Evolutionary conservation across 2,888 invertebrate species (phyloP).

Genomic region (Eulithis testata): DNA sequence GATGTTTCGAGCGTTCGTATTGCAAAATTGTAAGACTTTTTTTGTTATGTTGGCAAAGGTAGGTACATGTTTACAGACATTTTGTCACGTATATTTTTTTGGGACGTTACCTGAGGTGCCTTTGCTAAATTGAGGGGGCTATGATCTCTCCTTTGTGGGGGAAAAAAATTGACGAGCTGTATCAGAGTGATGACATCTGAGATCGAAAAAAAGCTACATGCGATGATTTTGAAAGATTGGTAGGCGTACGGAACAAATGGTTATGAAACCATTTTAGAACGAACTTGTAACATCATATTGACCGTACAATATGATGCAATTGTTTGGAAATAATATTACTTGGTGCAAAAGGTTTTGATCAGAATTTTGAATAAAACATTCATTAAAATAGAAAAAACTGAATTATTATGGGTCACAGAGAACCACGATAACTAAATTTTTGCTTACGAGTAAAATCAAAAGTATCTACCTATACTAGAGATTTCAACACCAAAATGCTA

Average conservation of each 20-base stretch:
- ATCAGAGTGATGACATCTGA: constrained; percentile 74
- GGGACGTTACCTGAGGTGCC: constrained; percentile 70
- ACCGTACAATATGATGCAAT: constrained; percentile 15
- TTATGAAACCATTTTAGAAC: constrained; percentile 20
- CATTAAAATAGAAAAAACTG: too few relatives aligned
- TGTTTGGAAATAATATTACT: background rate
- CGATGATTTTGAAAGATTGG: constrained; percentile 43
- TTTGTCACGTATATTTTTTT: constrained; percentile 81
- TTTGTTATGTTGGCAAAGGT: constrained; percentile 63
- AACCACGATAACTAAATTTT: too few relatives aligned
- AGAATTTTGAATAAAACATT: too few relatives aligned
- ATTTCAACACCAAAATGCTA: background rate
- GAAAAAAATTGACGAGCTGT: constrained; percentile 64
- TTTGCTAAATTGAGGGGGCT: constrained; percentile 72
- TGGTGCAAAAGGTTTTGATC: too few relatives aligned
- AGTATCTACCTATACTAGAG: too few relatives aligned
- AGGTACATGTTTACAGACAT: constrained; percentile 84
- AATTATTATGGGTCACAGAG: too few relatives aligned
- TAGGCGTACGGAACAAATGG: constrained; percentile 25
- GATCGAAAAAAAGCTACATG: constrained; percentile 48
- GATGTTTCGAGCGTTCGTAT: constrained; percentile 58
- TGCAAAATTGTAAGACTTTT: constrained; percentile 64
- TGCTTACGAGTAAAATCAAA: too few relatives aligned
- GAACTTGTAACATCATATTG: constrained; percentile 13
- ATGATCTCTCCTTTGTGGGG: constrained; percentile 63